Evolutionary conservation across 2,113 vertebrate species (phyloP), one percentile per base, ranked within the genome.

Genomic region (Sinocyclocheilus rhinocerous): DNA sequence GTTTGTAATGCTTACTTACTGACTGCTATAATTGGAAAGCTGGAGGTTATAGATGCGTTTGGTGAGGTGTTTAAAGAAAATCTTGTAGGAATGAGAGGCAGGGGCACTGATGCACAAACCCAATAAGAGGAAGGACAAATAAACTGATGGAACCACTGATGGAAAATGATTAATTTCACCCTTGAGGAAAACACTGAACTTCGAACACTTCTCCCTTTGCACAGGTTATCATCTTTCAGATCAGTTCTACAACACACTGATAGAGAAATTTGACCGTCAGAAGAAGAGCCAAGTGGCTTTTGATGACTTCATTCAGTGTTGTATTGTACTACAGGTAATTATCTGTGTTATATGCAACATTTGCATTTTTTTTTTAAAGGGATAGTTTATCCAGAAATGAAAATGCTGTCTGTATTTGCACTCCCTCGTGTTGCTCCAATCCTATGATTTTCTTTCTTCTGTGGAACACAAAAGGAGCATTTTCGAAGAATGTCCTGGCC

Each of bases 261-360:
- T 99, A 87, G 95, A 97, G 20, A 99, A 99, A 91, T 99, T 99
- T 39, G 98, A 99, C 94, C 95, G 98, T 61, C 98, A 99, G 92
- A 97, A 97, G 89, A 97, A 96, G 92, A 96, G 96, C 65, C 98
- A 99, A 88, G 96, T 99, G 59, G 98, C 98, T 55, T 99, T 99
- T 48, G 98, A 99, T 89, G 98, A 99, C 93, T 99, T 99, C 94
- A 98, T 99, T 92, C 98, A 99, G 92, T 99, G 98, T 90, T 99
- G 98, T 87, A 98, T 99, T 85, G 97, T 99, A 85, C 88, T 99
- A 90, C 98, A 99, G 97, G 98, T 99, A 94, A 93, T 20, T 81
- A 45, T 26, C 2, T 57, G 24, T 6, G 33, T 20, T 42, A 36
- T 59, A 65, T 55, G 22, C 52, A 55, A 69, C 59, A 55, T 24